Evolutionary conservation across 2,113 vertebrate genomes (phyloP).

Genomic region (Pelusios castaneus): DNA sequence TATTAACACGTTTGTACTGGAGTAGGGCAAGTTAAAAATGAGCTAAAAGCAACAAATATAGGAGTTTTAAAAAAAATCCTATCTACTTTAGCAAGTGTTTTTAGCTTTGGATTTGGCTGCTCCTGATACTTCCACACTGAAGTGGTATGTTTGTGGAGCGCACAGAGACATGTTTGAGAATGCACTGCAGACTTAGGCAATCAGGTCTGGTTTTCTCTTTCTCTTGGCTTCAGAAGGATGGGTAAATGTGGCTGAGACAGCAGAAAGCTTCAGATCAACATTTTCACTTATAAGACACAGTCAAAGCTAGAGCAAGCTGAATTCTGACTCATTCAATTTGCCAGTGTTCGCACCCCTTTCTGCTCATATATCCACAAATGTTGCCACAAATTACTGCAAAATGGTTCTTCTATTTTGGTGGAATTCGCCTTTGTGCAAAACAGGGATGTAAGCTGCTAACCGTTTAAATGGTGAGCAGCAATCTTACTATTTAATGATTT

Average conservation of each 20-base stretch:
- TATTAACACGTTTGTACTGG: neutral
- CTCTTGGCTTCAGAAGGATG: slow-evolving; percentile 12
- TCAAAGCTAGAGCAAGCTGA: neutral
- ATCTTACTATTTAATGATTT: no score
- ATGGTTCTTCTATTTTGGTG: neutral
- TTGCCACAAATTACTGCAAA: neutral
- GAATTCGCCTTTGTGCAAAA: neutral
- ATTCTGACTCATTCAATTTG: neutral
- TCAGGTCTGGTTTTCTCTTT: no score
- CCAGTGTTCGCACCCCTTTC: neutral
- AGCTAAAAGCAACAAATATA: neutral
- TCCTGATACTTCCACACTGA: neutral
- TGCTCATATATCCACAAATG: accelerated
- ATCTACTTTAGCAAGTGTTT: neutral
- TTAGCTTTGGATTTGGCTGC: neutral
- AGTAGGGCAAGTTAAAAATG: neutral
- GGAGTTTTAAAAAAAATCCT: neutral
- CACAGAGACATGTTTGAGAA: neutral
- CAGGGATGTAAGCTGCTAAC: no score
- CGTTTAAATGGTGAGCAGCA: no score
- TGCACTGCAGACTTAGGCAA: slow-evolving; percentile 5
- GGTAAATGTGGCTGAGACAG: neutral
- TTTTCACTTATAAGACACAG: neutral
- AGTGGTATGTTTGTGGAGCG: neutral
- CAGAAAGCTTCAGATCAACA: neutral